phyloP scores from a whole-genome alignment of 2,888 invertebrate genomes.

The Eupithecia exiguata region DNA sequence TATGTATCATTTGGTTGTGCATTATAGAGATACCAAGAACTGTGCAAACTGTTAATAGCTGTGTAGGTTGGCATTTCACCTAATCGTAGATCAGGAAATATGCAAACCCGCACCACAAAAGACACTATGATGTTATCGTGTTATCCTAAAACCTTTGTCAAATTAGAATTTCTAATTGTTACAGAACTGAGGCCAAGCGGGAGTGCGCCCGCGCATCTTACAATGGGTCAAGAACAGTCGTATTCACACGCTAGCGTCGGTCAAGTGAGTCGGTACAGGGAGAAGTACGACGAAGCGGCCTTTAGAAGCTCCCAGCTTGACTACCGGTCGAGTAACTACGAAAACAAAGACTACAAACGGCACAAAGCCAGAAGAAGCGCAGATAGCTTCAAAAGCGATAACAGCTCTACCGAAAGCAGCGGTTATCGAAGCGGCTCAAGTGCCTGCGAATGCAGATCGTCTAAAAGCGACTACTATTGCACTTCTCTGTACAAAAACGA shows the following conservation, averaged over 20 bases:
- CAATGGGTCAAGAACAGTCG: constrained; percentile 80
- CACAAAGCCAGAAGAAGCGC: constrained; percentile 69
- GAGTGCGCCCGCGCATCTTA: constrained; percentile 62
- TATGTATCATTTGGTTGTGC: neutral
- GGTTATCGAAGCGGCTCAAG: constrained; percentile 79
- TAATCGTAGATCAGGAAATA: neutral
- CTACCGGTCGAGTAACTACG: constrained; percentile 62
- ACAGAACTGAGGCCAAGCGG: constrained; percentile 63
- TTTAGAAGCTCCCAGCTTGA: constrained; percentile 57
- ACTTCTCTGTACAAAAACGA: constrained; percentile 81
- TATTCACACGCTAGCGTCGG: constrained; percentile 68
- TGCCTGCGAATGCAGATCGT: constrained; percentile 74
- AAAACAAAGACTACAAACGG: constrained; percentile 61
- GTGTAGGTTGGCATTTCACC: neutral
- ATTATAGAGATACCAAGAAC: neutral
- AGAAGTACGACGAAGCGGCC: constrained; percentile 68
- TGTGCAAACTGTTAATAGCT: neutral
- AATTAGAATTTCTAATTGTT: constrained; percentile 48
- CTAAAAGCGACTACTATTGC: constrained; percentile 74
- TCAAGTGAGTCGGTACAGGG: constrained; percentile 63
- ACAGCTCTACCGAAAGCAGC: constrained; percentile 76
- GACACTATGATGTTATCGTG: neutral
- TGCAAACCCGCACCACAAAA: neutral
- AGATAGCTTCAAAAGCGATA: constrained; percentile 77
- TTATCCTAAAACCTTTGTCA: neutral